Percentiles rank a stretch among this genome's conserved stretches.
Conservation (phyloP, 2,113 vertebrate species). For the Tragelaphus scriptus region DNA sequence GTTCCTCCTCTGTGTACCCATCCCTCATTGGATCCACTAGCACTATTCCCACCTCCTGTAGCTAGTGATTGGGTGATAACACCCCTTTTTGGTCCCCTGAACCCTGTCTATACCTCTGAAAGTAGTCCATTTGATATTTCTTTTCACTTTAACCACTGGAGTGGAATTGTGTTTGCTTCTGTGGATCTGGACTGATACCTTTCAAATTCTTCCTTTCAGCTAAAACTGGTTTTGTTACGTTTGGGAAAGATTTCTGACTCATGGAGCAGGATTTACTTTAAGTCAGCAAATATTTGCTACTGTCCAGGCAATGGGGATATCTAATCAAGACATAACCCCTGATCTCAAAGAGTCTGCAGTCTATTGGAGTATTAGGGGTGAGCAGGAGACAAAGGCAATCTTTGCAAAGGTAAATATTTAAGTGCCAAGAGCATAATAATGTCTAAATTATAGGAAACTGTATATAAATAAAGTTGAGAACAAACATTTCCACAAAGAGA, state of each 20-base stretch:
- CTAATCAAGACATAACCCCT: neutral
- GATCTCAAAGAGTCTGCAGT: neutral
- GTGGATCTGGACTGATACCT: neutral
- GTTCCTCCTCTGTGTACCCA: neutral
- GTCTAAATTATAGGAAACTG: neutral
- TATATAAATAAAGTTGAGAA: neutral
- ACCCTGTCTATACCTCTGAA: neutral
- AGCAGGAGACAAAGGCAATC: neutral
- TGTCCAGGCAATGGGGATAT: neutral
- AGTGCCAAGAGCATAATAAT: neutral
- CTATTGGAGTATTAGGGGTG: neutral
- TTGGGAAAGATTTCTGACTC: neutral
- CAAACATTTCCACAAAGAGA: neutral
- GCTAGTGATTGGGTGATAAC: neutral
- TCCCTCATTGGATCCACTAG: neutral
- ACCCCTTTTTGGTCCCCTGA: neutral
- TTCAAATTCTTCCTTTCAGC: neutral
- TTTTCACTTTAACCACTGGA: neutral
- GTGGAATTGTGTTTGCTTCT: neutral
- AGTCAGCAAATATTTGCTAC: neutral
- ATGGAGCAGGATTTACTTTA: neutral
- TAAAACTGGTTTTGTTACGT: neutral
- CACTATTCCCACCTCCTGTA: neutral
- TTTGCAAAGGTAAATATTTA: neutral
- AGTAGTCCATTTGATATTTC: neutral